Conservation (phyloP, 2,113 vertebrate species). For the Uria lomvia region DNA sequence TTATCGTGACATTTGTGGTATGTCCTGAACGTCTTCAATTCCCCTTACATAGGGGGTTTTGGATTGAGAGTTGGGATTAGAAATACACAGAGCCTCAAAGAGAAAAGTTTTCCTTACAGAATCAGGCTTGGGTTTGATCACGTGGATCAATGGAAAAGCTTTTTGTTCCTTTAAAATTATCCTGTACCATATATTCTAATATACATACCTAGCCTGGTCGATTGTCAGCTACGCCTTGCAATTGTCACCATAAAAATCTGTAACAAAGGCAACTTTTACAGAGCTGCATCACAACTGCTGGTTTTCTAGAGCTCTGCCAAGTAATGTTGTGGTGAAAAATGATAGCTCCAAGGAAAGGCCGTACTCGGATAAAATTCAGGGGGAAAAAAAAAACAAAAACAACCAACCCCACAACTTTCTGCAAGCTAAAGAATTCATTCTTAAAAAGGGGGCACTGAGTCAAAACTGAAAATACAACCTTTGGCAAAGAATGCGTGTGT, state of each 20-base stretch:
- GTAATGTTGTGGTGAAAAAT: not conserved
- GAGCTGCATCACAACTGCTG: not conserved
- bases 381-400: not conserved
- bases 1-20: not conserved
- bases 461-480: not conserved
- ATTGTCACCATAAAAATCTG: not conserved
- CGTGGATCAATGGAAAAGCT: not conserved
- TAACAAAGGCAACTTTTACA: not conserved
- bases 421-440: not conserved
- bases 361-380: accelerated
- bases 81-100: not conserved
- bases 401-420: not conserved
- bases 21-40: not conserved
- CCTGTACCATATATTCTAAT: not conserved
- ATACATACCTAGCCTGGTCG: not conserved
- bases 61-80: not conserved
- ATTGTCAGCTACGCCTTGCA: not conserved
- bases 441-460: not conserved
- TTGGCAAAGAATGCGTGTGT: not conserved
- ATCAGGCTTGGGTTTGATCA: not conserved
- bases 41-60: not conserved
- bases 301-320: not conserved
- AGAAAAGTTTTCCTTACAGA: not conserved
- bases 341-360: not conserved
- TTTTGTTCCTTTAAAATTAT: not conserved